Conservation (phyloP, 2,888 invertebrate genomes). For the Drosophila nr. fundita region DNA sequence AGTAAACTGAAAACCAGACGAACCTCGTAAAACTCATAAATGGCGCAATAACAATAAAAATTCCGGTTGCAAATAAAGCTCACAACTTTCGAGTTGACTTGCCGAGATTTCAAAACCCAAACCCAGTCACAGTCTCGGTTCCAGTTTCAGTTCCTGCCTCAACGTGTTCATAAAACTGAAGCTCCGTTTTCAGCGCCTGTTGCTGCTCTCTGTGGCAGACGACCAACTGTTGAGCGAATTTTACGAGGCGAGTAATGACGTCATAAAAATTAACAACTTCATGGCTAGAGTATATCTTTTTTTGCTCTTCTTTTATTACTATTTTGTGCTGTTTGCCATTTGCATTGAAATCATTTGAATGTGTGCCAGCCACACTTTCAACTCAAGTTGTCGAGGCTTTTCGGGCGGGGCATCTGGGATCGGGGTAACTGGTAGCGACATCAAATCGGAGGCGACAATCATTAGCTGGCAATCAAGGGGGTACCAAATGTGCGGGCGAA, state of each 20-base stretch:
- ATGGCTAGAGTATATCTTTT: conserved; percentile 47
- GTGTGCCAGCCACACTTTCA: conserved; percentile 57
- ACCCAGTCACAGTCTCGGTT: conserved; percentile 9
- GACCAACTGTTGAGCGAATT: conserved; percentile 84
- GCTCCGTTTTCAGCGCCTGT: conserved; percentile 61
- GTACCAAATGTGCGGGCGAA: conserved; percentile 32
- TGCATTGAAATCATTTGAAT: conserved; percentile 59
- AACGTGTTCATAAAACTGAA: conserved; percentile 71
- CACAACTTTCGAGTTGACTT: conserved; percentile 59
- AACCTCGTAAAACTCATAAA: conserved; percentile 76
- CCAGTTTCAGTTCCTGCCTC: conserved; percentile 29
- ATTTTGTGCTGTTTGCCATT: conserved; percentile 37
- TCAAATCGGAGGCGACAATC: conserved; percentile 47
- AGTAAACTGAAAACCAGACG: conserved; percentile 46
- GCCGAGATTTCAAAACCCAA: conserved; percentile 53
- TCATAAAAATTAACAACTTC: conserved; percentile 84
- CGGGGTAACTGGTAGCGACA: conserved; percentile 11
- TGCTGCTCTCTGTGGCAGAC: conserved; percentile 57
- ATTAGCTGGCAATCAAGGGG: conserved; percentile 53
- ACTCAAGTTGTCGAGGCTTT: conserved; percentile 5
- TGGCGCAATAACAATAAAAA: conserved; percentile 79
- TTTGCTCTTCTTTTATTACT: conserved; percentile 28
- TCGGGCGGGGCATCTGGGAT: background rate
- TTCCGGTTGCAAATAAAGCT: conserved; percentile 78
- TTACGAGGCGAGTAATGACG: conserved; percentile 84